Evolutionary conservation across 2,888 invertebrate genomes (phyloP).

Genomic region (Athalia cordata): DNA sequence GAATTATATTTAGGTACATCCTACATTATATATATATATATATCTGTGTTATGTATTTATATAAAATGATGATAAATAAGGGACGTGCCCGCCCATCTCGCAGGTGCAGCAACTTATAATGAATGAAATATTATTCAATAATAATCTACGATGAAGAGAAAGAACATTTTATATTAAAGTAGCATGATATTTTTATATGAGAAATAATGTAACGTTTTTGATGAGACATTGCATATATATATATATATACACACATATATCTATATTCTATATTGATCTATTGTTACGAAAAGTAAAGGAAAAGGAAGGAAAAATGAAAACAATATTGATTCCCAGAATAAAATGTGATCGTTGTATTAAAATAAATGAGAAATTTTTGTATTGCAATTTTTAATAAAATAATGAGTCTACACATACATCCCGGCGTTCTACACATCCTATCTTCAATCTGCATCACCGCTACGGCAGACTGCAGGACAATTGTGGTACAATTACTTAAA

Average conservation of each 20-base stretch:
- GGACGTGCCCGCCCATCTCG: constrained; percentile 61
- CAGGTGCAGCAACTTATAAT: constrained; percentile 56
- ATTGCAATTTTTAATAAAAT: constrained; percentile 69
- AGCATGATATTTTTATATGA: constrained; percentile 71
- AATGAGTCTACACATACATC: constrained; percentile 53
- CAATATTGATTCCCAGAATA: constrained; percentile 55
- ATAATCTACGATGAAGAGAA: constrained; percentile 49
- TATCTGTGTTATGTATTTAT: constrained; percentile 53
- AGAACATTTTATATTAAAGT: constrained; percentile 65
- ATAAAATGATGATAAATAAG: constrained; percentile 54
- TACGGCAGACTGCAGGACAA: too few relatives aligned
- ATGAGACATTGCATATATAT: constrained; percentile 59
- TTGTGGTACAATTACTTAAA: too few relatives aligned
- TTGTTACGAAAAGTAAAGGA: constrained; percentile 42
- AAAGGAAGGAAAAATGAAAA: constrained; percentile 53
- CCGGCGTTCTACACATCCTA: too few relatives aligned
- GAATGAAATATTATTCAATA: constrained; percentile 53
- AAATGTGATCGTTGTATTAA: constrained; percentile 62
- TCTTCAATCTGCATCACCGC: too few relatives aligned
- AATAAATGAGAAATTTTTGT: constrained; percentile 67
- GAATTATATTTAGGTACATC: constrained; percentile 49
- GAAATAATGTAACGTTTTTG: too few relatives aligned
- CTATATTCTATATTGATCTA: constrained; percentile 56
- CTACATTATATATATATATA: constrained; percentile 44
- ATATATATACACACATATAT: constrained; percentile 16